These are phyloP conservation scores for Drosophila trapezifrons DNA, from an alignment of 1,140 invertebrate genomes.

Conservation along the genomic window DNA sequence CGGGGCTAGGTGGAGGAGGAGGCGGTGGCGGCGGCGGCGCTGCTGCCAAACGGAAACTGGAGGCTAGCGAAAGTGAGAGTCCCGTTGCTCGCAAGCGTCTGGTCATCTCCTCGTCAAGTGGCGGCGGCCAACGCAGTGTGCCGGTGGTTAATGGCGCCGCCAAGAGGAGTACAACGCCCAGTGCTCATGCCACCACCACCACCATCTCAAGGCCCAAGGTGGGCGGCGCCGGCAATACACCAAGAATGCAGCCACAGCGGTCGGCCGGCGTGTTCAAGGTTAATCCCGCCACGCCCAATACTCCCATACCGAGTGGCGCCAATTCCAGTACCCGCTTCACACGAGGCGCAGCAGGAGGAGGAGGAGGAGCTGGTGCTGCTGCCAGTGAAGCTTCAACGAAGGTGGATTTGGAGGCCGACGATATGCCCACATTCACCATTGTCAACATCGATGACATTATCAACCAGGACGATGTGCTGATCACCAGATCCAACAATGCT, in stretches of 20 bases:
- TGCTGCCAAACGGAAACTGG: constrained; percentile 57
- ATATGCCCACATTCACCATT: constrained; percentile 82
- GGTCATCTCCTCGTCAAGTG: constrained; percentile 11
- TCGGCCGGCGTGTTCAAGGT: background rate
- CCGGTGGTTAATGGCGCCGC: constrained; percentile 53
- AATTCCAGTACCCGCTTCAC: constrained; percentile 3
- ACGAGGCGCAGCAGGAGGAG: background rate
- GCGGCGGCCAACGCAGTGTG: constrained; percentile 6
- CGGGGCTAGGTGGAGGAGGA: background rate
- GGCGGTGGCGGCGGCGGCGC: constrained; percentile 1
- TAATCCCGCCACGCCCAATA: constrained; percentile 3
- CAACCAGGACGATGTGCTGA: constrained; percentile 80
- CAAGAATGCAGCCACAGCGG: constrained; percentile 1
- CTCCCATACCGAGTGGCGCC: background rate
- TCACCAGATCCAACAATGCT: constrained; percentile 50
- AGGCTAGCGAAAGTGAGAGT: constrained; percentile 39
- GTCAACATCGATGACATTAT: constrained; percentile 83
- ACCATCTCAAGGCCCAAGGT: constrained; percentile 8
- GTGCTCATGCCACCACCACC: background rate
- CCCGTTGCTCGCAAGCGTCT: constrained; percentile 58
- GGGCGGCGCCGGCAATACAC: background rate
- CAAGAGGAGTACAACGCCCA: background rate
- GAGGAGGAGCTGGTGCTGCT: background rate
- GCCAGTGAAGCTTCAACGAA: constrained; percentile 4
- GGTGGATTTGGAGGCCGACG: constrained; percentile 20